These are phyloP conservation scores for Chloroceryle inda DNA, from an alignment of 2,797 vertebrate genomes.

Conservation along the genomic window DNA sequence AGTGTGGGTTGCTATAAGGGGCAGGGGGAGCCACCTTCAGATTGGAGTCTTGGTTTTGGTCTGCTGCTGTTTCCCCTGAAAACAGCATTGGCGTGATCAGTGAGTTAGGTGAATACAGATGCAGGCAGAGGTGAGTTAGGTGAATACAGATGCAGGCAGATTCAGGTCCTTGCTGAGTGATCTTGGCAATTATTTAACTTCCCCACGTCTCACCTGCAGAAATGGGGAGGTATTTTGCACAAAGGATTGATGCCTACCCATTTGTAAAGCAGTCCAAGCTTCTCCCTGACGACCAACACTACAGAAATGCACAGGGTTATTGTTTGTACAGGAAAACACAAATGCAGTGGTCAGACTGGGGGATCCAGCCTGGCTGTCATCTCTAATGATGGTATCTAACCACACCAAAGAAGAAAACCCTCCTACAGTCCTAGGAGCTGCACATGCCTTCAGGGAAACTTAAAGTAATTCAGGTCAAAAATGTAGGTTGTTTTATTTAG, in stretches of 20 bases:
- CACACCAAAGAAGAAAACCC: neutral
- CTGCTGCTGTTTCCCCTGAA: neutral
- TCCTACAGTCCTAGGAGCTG: slow-evolving; percentile 36
- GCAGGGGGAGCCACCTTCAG: fast-evolving
- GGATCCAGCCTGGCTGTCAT: slow-evolving; percentile 16
- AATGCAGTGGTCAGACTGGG: neutral
- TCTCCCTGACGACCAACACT: neutral
- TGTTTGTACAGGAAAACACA: slow-evolving; percentile 10
- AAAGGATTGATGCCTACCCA: neutral
- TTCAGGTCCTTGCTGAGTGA: neutral
- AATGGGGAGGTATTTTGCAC: neutral
- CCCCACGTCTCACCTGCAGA: neutral
- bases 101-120: neutral
- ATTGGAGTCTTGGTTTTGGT: neutral
- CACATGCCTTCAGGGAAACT: slow-evolving; percentile 54
- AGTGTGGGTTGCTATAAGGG: neutral
- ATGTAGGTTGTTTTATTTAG: slow-evolving; percentile 76
- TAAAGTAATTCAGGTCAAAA: slow-evolving; percentile 74
- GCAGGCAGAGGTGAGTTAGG: neutral
- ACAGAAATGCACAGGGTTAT: neutral
- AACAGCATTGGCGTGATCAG: neutral
- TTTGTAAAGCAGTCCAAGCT: neutral
- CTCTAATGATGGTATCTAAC: slow-evolving; percentile 25
- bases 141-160: neutral
- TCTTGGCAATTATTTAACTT: neutral